Percentiles rank a stretch among this genome's conserved stretches.
Conservation (phyloP, 1,140 invertebrate genomes). For the Branchinecta lynchi region DNA sequence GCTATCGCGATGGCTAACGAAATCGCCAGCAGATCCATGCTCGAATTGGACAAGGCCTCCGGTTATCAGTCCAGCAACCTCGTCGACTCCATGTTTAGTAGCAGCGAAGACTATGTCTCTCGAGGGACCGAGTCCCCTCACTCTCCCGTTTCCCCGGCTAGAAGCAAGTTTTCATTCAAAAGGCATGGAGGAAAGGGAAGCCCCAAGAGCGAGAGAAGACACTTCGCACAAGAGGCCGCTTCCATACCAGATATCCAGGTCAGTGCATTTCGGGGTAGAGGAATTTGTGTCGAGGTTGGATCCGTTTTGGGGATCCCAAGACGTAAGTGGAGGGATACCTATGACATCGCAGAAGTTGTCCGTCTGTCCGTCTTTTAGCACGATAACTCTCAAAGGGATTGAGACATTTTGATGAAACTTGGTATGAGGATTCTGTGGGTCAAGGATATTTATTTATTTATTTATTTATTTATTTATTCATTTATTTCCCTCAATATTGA, state of each 20-base stretch:
- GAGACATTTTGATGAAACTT: too few relatives aligned
- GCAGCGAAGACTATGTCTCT: too few relatives aligned
- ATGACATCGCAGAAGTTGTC: too few relatives aligned
- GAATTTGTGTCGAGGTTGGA: not conserved
- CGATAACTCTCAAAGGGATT: too few relatives aligned
- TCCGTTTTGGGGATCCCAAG: too few relatives aligned
- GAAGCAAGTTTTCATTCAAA: conserved; percentile 72
- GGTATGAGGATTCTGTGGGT: too few relatives aligned
- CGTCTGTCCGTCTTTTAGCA: too few relatives aligned
- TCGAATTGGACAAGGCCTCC: conserved; percentile 43
- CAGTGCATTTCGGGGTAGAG: conserved; percentile 22
- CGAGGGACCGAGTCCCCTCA: conserved; percentile 30
- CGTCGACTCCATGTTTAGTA: conserved; percentile 32
- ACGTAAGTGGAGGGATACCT: too few relatives aligned
- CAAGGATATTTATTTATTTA: too few relatives aligned
- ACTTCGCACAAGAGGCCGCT: conserved; percentile 74
- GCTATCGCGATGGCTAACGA: conserved; percentile 88
- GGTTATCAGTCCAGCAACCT: conserved; percentile 23
- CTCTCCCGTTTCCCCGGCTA: conserved; percentile 57
- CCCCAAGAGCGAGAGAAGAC: conserved; percentile 52
- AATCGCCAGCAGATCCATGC: conserved; percentile 71
- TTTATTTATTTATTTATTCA: too few relatives aligned
- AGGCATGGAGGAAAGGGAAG: conserved; percentile 45
- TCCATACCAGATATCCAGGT: conserved; percentile 80
- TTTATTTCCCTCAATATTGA: too few relatives aligned